Percentiles rank a stretch among this genome's conserved stretches.
These are phyloP conservation scores for Larimichthys polyactis DNA, from an alignment of 2,113 vertebrate genomes.

Conservation along the genomic window DNA sequence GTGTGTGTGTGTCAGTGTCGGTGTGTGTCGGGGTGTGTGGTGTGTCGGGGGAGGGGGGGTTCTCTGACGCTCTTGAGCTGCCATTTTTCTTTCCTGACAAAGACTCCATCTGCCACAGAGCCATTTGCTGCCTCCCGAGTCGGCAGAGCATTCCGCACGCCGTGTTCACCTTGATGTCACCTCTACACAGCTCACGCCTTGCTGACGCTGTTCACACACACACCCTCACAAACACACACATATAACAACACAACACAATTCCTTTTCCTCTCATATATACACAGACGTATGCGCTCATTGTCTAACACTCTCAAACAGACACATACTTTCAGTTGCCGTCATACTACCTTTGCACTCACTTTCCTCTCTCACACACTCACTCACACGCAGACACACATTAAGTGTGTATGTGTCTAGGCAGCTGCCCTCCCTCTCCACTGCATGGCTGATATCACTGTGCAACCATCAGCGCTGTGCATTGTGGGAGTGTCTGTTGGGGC, in stretches of 20 bases:
- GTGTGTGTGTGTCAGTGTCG: no score
- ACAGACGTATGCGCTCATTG: constrained; percentile 38
- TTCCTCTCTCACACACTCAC: constrained; percentile 18
- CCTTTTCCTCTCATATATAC: constrained; percentile 36
- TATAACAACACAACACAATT: constrained; percentile 27
- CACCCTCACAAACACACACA: constrained; percentile 29
- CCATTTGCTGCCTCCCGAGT: constrained; percentile 93
- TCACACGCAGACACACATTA: constrained; percentile 36
- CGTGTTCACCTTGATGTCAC: constrained; percentile 96
- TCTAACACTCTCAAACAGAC: constrained; percentile 55
- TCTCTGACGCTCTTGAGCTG: constrained; percentile 88
- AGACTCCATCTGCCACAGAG: constrained; percentile 98
- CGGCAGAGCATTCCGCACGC: constrained; percentile 89
- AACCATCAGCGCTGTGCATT: constrained; percentile 83
- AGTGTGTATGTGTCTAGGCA: constrained; percentile 63
- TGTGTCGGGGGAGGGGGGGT: constrained; percentile 14
- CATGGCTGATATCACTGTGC: constrained; percentile 80
- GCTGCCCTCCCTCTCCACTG: constrained; percentile 75
- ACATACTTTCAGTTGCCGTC: constrained; percentile 59
- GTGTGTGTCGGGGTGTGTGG: constrained; percentile 3
- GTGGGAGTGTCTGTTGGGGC: constrained; percentile 84
- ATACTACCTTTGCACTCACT: constrained; percentile 47
- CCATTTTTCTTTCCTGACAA: constrained; percentile 99
- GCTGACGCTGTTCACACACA: constrained; percentile 75
- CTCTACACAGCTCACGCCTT: constrained; percentile 85